A percentile compares a stretch with the other conserved stretches of the same genome.
These are phyloP conservation scores for Saccostrea glomerata DNA, from an alignment of 1,140 invertebrate genomes.

Conservation along the genomic window DNA sequence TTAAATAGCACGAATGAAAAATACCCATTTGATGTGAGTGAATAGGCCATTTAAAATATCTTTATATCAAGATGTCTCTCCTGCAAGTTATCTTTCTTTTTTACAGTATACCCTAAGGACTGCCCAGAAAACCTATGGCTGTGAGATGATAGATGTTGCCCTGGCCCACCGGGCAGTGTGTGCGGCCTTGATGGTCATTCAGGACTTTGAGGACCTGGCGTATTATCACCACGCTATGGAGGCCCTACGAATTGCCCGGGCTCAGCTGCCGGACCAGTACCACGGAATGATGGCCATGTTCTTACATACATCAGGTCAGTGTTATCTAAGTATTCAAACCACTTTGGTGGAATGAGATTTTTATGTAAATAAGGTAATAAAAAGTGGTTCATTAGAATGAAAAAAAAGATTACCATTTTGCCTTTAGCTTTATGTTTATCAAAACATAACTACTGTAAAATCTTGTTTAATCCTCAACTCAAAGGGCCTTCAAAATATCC, in stretches of 20 bases:
- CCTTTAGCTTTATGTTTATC: no score
- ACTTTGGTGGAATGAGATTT: not conserved
- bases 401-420: no score
- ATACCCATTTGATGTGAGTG: no score
- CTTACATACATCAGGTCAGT: constrained; percentile 73
- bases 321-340: not conserved
- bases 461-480: no score
- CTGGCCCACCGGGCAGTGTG: constrained; percentile 69
- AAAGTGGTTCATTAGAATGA: not conserved
- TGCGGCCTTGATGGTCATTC: constrained; percentile 69
- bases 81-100: not conserved
- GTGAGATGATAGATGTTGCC: constrained; percentile 71
- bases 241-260: constrained; percentile 69
- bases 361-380: no score
- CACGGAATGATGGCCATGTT: constrained; percentile 73
- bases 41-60: no score
- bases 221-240: constrained; percentile 71
- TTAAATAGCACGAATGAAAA: no score
- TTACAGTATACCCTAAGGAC: constrained; percentile 67
- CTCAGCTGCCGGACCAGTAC: constrained; percentile 60
- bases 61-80: no score
- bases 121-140: constrained; percentile 69
- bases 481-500: no score
- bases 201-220: constrained; percentile 69
- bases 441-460: no score